Conservation (phyloP, 37 sponge, comb jelly and placozoan species). For the Halisarca cf. caerulea region DNA sequence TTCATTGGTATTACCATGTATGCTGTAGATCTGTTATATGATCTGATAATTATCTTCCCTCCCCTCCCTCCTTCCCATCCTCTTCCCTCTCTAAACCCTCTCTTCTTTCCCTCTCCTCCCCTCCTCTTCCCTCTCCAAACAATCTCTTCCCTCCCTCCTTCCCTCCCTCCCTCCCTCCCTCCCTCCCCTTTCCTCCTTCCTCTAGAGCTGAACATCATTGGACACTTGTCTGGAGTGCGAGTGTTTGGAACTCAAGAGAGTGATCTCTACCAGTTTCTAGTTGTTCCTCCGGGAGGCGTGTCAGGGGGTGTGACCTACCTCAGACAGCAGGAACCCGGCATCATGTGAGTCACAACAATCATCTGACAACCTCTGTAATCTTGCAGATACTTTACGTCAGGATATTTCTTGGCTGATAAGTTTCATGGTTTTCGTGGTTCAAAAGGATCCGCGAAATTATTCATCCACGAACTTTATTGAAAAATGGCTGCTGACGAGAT, state of each 20-base stretch:
- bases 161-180: not conserved
- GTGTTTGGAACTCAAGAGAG: not conserved
- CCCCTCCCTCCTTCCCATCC: too few relatives aligned
- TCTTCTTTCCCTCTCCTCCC: not conserved
- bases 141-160: not conserved
- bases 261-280: conserved; percentile 2
- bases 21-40: too few relatives aligned
- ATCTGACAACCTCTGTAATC: too few relatives aligned
- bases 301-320: conserved; percentile 3
- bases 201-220: not conserved
- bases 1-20: not conserved
- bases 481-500: too few relatives aligned
- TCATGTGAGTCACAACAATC: too few relatives aligned
- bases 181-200: not conserved
- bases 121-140: not conserved
- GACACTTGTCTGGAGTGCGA: not conserved
- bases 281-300: not conserved
- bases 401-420: too few relatives aligned
- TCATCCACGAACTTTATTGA: too few relatives aligned
- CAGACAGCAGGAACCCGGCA: not conserved
- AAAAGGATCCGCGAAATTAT: too few relatives aligned
- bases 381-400: too few relatives aligned
- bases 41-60: too few relatives aligned
- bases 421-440: too few relatives aligned
- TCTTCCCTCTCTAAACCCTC: not conserved